A percentile compares a stretch with the other conserved stretches of the same genome.
Conservation (phyloP, 37 sponge, comb jelly and placozoan species). For the Amphimedon queenslandica region DNA sequence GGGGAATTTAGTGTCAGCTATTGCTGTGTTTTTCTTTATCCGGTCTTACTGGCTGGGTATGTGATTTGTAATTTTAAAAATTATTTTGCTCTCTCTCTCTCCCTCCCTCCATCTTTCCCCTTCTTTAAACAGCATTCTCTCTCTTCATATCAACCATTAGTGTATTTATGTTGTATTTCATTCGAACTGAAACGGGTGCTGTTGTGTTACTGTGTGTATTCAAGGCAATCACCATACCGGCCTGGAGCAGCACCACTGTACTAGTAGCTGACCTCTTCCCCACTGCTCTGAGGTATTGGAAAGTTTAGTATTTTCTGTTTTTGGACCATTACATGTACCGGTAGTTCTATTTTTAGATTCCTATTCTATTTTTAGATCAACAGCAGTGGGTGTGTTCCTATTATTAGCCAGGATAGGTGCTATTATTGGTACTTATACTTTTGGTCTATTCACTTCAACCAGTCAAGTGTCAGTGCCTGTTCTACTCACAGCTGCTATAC, state of each 20-base stretch:
- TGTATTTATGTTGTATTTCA: constrained; percentile 52
- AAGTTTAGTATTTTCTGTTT: background rate
- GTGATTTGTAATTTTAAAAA: background rate
- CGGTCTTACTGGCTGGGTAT: constrained; percentile 70
- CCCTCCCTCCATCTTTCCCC: background rate
- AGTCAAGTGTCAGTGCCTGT: constrained; percentile 40
- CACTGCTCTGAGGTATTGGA: constrained; percentile 54
- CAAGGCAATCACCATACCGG: constrained; percentile 52
- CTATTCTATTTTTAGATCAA: constrained; percentile 20
- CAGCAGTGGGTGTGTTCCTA: constrained; percentile 40
- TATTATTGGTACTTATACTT: constrained; percentile 54
- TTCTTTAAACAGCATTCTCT: constrained; percentile 28
- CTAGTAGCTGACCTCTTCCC: constrained; percentile 62
- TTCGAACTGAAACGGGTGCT: constrained; percentile 10
- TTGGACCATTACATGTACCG: background rate
- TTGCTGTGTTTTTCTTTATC: constrained; percentile 55
- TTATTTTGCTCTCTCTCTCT: constrained; percentile 3
- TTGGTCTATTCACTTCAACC: constrained; percentile 39
- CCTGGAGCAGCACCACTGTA: constrained; percentile 58
- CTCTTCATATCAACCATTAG: constrained; percentile 33
- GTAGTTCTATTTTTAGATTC: background rate
- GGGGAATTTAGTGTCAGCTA: constrained; percentile 51
- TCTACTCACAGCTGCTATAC: constrained; percentile 27
- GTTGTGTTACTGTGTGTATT: constrained; percentile 51
- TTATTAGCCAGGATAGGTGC: constrained; percentile 62